A percentile compares a stretch with the other conserved stretches of the same genome.
Evolutionary conservation across 2,888 invertebrate genomes (phyloP).

Genomic region (Labia minor): DNA sequence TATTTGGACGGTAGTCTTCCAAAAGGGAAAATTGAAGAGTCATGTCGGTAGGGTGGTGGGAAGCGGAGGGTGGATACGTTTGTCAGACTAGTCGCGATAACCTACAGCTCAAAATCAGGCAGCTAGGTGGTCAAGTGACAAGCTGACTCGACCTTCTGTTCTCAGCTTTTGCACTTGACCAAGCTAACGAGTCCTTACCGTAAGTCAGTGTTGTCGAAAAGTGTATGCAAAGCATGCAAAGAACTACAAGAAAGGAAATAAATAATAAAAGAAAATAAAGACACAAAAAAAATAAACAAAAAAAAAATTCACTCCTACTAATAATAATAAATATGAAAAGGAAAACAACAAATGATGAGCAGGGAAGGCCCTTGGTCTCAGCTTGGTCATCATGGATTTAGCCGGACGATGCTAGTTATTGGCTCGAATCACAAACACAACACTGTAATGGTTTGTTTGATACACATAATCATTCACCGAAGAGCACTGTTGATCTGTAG

Average conservation of each 20-base stretch:
- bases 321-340: neutral
- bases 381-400: neutral
- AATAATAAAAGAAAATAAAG: neutral
- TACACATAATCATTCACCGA: neutral
- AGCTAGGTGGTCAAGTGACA: neutral
- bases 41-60: no score
- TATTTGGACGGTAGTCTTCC: no score
- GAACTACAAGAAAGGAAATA: neutral
- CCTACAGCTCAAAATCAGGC: neutral
- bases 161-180: neutral
- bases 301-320: no score
- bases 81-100: neutral
- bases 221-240: neutral
- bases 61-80: neutral
- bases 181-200: neutral
- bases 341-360: neutral
- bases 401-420: no score
- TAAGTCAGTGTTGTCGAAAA: neutral
- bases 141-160: neutral
- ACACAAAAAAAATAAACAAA: neutral
- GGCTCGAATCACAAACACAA: neutral
- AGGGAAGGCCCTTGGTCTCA: neutral
- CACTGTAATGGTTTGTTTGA: neutral
- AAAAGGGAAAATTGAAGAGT: no score
- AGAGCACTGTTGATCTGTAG: neutral